These are phyloP conservation scores for Cranoglanis bouderius DNA, from an alignment of 2,113 vertebrate species.

Conservation along the genomic window DNA sequence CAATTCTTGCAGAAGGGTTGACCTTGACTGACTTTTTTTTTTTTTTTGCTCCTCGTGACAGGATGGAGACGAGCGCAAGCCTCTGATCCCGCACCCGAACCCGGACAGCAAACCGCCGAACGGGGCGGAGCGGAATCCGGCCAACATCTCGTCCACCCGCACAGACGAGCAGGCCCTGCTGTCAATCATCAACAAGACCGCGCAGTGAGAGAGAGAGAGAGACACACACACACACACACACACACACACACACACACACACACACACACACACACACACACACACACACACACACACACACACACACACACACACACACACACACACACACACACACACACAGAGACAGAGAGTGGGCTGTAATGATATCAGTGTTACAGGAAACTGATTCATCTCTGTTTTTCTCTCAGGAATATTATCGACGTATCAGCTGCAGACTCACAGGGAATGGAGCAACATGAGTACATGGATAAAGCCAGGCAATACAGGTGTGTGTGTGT, in stretches of 20 bases:
- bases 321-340: no score
- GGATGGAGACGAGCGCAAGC: constrained; percentile 77
- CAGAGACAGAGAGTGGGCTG: neutral
- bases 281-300: no score
- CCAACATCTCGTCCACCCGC: constrained; percentile 80
- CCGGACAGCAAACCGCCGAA: constrained; percentile 85
- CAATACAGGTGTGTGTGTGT: constrained; percentile 85
- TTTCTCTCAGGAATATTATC: constrained; percentile 86
- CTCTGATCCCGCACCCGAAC: constrained; percentile 82
- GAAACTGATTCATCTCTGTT: neutral
- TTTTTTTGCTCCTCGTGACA: constrained; percentile 20
- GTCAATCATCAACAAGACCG: constrained; percentile 90
- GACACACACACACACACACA: no score
- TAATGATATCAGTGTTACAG: neutral
- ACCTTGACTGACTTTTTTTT: neutral
- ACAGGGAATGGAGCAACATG: constrained; percentile 95
- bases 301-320: no score
- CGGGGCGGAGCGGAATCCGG: constrained; percentile 80
- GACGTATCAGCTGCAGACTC: constrained; percentile 94
- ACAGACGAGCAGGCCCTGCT: constrained; percentile 92
- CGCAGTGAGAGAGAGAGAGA: constrained; percentile 76
- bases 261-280: no score
- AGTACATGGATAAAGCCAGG: constrained; percentile 95
- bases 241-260: no score
- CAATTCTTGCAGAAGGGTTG: neutral